Evolutionary conservation across 1,140 invertebrate species (phyloP), one percentile per base, ranked within the genome.

Genomic region (Scaptomyza graminum): DNA sequence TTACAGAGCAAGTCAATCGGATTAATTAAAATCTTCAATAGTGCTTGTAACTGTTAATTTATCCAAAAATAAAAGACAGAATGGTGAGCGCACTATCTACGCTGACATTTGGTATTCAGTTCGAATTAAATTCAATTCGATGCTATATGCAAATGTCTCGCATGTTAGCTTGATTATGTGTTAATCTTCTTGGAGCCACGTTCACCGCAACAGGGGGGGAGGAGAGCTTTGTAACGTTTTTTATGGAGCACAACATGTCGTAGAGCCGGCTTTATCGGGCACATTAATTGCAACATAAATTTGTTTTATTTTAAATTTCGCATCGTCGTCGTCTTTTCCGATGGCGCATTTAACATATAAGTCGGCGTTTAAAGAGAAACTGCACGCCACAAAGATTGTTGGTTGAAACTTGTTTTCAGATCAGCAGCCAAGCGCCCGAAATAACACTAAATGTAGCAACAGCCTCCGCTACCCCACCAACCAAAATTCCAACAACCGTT

Each of bases 101-200:
- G 43, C 57, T 54, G 31, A 50, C 18, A 46, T 55, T 60, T 57
- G 16, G 57, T 47, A 67, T 79, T 76, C 76, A 76, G 56, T 79
- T 84, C 62, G 59, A 72, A 57, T 88, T 89, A 67, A 76, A 79
- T 88, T 88, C 64, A 83, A 87, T 88, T 88, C 79, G 79, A 89
- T 79, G 82, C 69, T 70, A 77, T 88, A 88, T 88, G 83, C 79
- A 88, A 88, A 88, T 88, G 76, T 60, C 76, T 55, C 63, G 56
- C 84, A 89, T 88, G 83, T 88, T 88, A 83, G 83, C 83, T 88
- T 88, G 84, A 88, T 88, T 88, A 88, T 88, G 83, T 88, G 83
- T 88, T 88, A 88, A 88, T 85, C 78, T 78, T 63, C 72, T 76
- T 76, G 68, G 79, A 50, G 13, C 34, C n/a, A 39, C 25, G 13